Evolutionary conservation across 1,140 invertebrate genomes (phyloP), one percentile per base, ranked within the genome.

Genomic region (Phymastichus coffea): DNA sequence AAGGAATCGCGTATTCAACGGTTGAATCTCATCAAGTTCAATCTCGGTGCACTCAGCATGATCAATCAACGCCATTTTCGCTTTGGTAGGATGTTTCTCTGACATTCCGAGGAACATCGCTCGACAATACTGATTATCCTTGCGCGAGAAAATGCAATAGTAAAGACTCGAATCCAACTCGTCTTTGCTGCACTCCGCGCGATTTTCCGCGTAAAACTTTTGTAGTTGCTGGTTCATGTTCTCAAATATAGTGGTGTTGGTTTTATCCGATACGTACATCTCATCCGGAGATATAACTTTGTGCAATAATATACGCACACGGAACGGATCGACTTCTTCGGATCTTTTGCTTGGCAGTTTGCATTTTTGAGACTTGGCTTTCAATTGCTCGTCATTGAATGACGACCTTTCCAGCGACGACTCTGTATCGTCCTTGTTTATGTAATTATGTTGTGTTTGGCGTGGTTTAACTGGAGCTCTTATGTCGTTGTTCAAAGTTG

Each of bases 121-220:
- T 0, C 85, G 77, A 35, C 79, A 79, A 76, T 82, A 86, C 3
- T 69, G 71, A 26, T 80, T 78, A 2, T 78, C 79, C 12, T 78
- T 76, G 2, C 26, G 46, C 4, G 77, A 81, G 28, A 81, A 70
- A 0, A 48, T 38, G 3, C n/a, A 43, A 9, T 61, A 56, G 23
- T 35, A 41, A 17, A 3, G 3, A 10, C 46, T 26, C 0, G 17
- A 9, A 10, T 38, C 12, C 7, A 60, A 40, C 15, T 51, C 4
- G 1, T 2, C 12, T 0, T 23, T 14, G 1, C 17, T 25, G 0
- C 28, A 7, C 25, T 47, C 2, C 20, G 0, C 62, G 46, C 12
- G 60, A 2, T 71, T 66, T 12, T 66, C 73, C 0, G 66, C 61
- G 47, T 85, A 86, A 64, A 81, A 80, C 14, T 73, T 70, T 61